Evolutionary conservation across 2,113 vertebrate species (phyloP).

Genomic region (Pelecanus crispus): DNA sequence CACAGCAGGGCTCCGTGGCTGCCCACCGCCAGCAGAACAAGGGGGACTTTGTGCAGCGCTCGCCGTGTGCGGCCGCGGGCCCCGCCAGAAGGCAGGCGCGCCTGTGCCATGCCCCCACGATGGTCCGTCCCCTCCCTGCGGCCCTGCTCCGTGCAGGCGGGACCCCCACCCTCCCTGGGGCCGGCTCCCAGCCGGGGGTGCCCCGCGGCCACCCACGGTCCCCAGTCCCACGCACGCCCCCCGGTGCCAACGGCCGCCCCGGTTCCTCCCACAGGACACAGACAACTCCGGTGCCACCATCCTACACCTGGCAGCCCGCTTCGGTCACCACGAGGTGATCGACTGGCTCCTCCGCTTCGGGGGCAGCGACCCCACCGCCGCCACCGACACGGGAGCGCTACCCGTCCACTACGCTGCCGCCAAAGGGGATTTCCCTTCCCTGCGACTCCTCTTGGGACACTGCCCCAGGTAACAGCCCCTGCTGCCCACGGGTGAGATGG

Average conservation of each 20-base stretch:
- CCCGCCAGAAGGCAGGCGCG: background rate
- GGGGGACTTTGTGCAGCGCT: background rate
- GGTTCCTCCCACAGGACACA: slow-evolving; percentile 75
- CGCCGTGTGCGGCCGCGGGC: background rate
- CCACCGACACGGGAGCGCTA: slow-evolving; percentile 89
- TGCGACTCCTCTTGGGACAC: slow-evolving; percentile 85
- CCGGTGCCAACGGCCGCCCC: background rate
- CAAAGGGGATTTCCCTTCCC: slow-evolving; percentile 93
- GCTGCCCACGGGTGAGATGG: background rate
- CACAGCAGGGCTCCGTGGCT: background rate
- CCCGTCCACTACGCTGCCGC: slow-evolving; percentile 94
- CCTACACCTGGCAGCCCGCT: slow-evolving; percentile 94
- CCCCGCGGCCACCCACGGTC: background rate
- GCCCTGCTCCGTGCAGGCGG: fast-evolving
- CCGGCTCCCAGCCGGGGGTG: background rate
- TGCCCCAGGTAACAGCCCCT: slow-evolving; percentile 83
- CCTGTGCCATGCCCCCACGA: background rate
- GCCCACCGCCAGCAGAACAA: background rate
- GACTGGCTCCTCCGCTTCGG: slow-evolving; percentile 89
- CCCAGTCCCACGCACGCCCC: background rate
- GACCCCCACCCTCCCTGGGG: background rate
- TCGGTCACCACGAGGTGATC: slow-evolving; percentile 90
- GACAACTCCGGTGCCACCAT: slow-evolving; percentile 94
- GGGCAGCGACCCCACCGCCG: slow-evolving; percentile 77
- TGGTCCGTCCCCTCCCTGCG: background rate